phyloP scores from a whole-genome alignment of 2,888 invertebrate genomes.

The Odiellus spinosus region DNA sequence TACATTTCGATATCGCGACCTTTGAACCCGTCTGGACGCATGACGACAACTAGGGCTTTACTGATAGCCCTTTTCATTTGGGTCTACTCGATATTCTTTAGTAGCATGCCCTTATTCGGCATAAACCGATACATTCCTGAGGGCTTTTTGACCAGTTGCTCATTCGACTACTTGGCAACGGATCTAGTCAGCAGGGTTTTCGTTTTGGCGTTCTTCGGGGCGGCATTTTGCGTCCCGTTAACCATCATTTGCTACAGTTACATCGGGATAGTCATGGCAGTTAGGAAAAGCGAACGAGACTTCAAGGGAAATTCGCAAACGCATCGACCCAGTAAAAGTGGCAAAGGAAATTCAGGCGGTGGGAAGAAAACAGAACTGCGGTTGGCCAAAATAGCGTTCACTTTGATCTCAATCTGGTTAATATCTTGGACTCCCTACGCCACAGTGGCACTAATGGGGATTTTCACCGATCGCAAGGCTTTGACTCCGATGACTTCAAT shows the following conservation, averaged over 20 bases:
- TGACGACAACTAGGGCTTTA: constrained; percentile 40
- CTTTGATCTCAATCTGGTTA: constrained; percentile 56
- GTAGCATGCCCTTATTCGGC: constrained; percentile 53
- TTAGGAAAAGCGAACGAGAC: constrained; percentile 15
- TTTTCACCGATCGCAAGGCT: constrained; percentile 44
- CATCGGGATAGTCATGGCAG: constrained; percentile 41
- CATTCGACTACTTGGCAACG: constrained; percentile 62
- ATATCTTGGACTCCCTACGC: constrained; percentile 70
- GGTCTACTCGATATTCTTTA: constrained; percentile 53
- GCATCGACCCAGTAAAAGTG: too few relatives aligned
- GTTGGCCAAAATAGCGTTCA: constrained; percentile 48
- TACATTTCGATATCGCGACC: constrained; percentile 68
- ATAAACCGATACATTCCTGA: constrained; percentile 64
- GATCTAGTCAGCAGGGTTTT: constrained; percentile 44
- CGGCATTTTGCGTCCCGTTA: constrained; percentile 54
- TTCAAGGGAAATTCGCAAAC: constrained; percentile 1
- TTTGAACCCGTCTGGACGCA: constrained; percentile 45
- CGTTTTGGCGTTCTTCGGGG: constrained; percentile 51
- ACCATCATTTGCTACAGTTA: constrained; percentile 55
- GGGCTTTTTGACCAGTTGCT: constrained; percentile 66
- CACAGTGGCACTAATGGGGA: constrained; percentile 53
- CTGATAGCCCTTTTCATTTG: constrained; percentile 48
- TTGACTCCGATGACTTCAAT: constrained; percentile 44
- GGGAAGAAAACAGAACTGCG: constrained; percentile 39
- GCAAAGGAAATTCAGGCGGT: too few relatives aligned